Evolutionary conservation across 1,140 invertebrate genomes (phyloP), one percentile per base, ranked within the genome.

Genomic region (Drosophila punjabiensis): DNA sequence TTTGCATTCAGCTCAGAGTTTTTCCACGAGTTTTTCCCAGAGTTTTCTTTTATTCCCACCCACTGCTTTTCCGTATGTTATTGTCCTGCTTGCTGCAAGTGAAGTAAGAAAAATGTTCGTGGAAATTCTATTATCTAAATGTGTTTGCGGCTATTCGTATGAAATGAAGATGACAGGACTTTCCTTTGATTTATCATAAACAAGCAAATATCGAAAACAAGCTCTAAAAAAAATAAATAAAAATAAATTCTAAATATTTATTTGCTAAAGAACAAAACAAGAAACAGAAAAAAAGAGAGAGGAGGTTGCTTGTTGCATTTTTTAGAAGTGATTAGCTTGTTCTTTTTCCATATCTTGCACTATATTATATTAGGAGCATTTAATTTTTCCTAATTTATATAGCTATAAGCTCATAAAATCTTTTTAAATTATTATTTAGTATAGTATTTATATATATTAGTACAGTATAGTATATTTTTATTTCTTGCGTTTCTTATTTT

Each of bases 131-230:
- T n/a, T 55, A 39, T 10, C 50, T 53, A 33, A 16, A 33, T 53
- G 50, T 53, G 9, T 33, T 32, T 33, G 8, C 8, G 18, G 14
- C 33, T 16, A 24, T 56, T 37, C 20, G n/a, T 56, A 28, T 2
- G 37, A 24, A 58, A 24, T 28, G 35, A 39, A 5, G 1, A 24
- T 39, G 53, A 39, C 53, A 39, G 52, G 8, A 58, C 14, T n/a
- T n/a, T 39, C 5, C 55, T 58, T 58, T 58, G 55, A 58, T 39
- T 28, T 58, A 58, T 58, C 55, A 56, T 16, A 58, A 39, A n/a
- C 55, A 16, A 28, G 20, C 5, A 16, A 37, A 39, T 39, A 13
- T 24, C 55, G 20, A 39, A 28, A 28, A 10, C 55, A 56, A 24
- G 35, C 5, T 24, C 8, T 37, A 2, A 24, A 56, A 10, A 9